Evolutionary conservation across 2,113 vertebrate species (phyloP).

Genomic region (Eira barbara): DNA sequence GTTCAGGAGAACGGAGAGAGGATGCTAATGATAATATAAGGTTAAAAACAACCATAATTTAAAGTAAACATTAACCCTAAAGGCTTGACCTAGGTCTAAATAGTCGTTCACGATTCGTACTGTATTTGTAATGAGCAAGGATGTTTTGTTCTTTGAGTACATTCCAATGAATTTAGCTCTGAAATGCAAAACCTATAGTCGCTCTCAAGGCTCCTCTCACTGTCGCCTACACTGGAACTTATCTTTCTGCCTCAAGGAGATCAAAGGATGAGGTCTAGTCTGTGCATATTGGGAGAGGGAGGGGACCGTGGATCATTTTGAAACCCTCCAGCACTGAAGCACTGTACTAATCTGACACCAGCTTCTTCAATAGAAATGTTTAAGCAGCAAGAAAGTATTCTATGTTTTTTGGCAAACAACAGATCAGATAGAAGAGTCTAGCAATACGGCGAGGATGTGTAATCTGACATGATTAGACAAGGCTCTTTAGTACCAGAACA

Average conservation of each 20-base stretch:
- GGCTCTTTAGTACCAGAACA: constrained; percentile 94
- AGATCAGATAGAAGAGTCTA: constrained; percentile 86
- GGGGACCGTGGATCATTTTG: background rate
- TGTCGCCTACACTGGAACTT: background rate
- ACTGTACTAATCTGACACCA: constrained; percentile 78
- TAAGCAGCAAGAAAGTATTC: constrained; percentile 80
- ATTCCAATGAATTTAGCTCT: background rate
- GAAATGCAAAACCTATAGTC: constrained; percentile 14
- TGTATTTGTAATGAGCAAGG: background rate
- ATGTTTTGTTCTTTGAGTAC: constrained; percentile 24
- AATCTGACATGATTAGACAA: constrained; percentile 98
- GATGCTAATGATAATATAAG: background rate
- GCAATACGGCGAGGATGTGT: constrained; percentile 90
- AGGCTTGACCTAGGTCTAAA: background rate
- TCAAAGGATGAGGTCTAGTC: background rate
- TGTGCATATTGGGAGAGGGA: background rate
- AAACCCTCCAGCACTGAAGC: constrained; percentile 52
- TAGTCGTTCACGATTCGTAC: background rate
- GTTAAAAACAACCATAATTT: background rate
- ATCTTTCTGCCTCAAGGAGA: constrained; percentile 26
- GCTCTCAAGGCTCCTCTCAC: background rate
- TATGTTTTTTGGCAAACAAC: constrained; percentile 82
- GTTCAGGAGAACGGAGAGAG: background rate
- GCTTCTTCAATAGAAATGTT: constrained; percentile 77
- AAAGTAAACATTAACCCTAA: background rate